Base-by-base conservation (phyloP, 2,113 vertebrate species). In the Atrichornis clamosus region DNA sequence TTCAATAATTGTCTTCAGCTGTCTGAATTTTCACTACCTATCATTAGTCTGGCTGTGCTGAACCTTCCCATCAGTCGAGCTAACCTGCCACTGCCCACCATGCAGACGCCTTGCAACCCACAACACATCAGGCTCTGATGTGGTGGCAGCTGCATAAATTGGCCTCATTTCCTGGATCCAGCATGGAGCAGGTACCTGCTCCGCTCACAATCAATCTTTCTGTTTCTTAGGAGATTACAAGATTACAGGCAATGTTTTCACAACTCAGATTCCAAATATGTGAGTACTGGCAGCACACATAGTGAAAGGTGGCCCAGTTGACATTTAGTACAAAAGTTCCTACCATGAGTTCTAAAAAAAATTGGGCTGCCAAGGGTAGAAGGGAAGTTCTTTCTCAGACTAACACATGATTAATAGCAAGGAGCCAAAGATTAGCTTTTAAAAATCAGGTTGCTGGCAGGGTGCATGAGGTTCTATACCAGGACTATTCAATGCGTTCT, bases 31-130 rank as follows among this genome's bases (percentile, higher is more conserved):
- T 79, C 73, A 75, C 53, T 77, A 37, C 26, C 8, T 55, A 30
- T 47, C 70, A 58, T 93, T 65, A 85, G 30, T 33, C 47, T 65
- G 53, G 21, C 49, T 73, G 15, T 56, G n/a, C 37, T 64, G 70
- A 87, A 41, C 3, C 49, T 91, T 92, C n/a, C 28, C 37, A 60
- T 58, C 65, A 46, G 39, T 79, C 87, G 5, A 79, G 44, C 67
- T 58, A 82, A 27, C 13, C 19, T 78, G 39, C 28, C 3, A 1
- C 17, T 72, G 22, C 49, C 55, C 23, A 44, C 5, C 0, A 0
- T 33, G 69, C 26, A 92, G 68, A 64, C 49, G 22, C 30, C 33
- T 92, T 68, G 35, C 44, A 67, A 62, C 16, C 46, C 47, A 28
- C 28, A 42, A 12, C 28, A 33, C 5, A 11, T 1, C 47, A 50